phyloP scores from a whole-genome alignment of 2,888 invertebrate genomes.

The Magallana nippona region DNA sequence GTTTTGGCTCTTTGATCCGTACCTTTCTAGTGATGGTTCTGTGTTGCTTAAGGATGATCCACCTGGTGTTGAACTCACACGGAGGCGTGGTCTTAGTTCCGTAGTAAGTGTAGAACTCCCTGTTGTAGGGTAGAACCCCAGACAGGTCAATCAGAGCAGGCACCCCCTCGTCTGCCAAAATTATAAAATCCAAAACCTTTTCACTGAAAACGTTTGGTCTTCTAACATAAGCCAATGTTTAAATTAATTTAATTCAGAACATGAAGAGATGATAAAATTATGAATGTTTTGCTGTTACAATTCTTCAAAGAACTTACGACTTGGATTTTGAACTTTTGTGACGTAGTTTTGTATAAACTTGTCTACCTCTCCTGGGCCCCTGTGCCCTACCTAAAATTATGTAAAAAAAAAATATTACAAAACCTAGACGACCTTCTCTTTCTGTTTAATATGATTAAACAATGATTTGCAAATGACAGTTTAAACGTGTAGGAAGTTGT shows the following conservation, averaged over 20 bases:
- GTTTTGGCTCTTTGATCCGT: not conserved
- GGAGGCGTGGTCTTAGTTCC: constrained; percentile 49
- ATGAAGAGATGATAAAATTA: no score
- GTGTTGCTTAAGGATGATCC: constrained; percentile 46
- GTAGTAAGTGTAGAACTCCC: constrained; percentile 47
- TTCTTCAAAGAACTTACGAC: constrained; percentile 36
- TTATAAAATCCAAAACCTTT: no score
- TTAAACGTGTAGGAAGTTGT: no score
- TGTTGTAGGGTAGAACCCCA: constrained; percentile 42
- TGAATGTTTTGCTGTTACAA: not conserved
- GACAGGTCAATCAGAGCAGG: constrained; percentile 37
- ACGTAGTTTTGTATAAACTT: constrained; percentile 38
- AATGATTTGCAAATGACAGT: no score
- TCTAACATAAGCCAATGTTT: no score
- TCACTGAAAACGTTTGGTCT: no score
- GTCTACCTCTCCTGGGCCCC: constrained; percentile 39
- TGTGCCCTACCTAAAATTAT: constrained; percentile 19
- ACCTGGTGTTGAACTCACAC: constrained; percentile 43
- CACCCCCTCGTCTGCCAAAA: constrained; percentile 31
- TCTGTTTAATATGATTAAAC: no score
- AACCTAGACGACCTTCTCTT: no score
- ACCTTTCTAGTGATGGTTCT: constrained; percentile 43
- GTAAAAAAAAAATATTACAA: no score
- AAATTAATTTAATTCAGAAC: no score
- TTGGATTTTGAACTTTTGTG: constrained; percentile 25